phyloP scores from a whole-genome alignment of 2,888 invertebrate species.

The Rhimphoctona megacephalus region DNA sequence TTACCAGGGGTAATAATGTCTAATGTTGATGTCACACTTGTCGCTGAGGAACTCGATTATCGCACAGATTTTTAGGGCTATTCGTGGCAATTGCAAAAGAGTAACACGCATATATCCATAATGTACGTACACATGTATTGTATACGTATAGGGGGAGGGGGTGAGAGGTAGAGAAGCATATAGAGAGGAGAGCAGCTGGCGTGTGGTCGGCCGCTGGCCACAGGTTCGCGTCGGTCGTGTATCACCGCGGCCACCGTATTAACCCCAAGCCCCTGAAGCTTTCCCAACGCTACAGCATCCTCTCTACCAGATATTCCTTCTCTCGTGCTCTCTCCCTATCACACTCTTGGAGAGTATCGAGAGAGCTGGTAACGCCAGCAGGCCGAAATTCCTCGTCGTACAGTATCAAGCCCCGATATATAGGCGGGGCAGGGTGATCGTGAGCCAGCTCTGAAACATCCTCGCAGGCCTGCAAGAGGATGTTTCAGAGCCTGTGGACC shows the following conservation, averaged over 20 bases:
- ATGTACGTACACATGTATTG: slow-evolving; percentile 6
- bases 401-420: slow-evolving; percentile 35
- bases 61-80: slow-evolving; percentile 81
- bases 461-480: slow-evolving; percentile 39
- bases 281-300: slow-evolving; percentile 69
- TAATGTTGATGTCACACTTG: slow-evolving; percentile 43
- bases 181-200: slow-evolving; percentile 81
- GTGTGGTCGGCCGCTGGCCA: slow-evolving; percentile 83
- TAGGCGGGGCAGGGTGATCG: slow-evolving; percentile 20
- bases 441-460: slow-evolving; percentile 15
- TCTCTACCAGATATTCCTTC: neutral
- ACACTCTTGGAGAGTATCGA: slow-evolving; percentile 38
- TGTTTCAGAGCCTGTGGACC: slow-evolving; percentile 34
- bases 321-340: slow-evolving; percentile 12
- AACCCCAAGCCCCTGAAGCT: slow-evolving; percentile 80
- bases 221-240: slow-evolving; percentile 83
- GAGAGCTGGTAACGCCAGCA: slow-evolving; percentile 45
- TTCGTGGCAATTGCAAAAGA: slow-evolving; percentile 64
- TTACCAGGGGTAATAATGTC: neutral
- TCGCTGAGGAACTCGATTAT: slow-evolving; percentile 76
- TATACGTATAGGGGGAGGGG: neutral
- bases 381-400: slow-evolving; percentile 28
- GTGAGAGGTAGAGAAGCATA: neutral
- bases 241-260: slow-evolving; percentile 83
- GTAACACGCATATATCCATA: slow-evolving; percentile 4